Percentiles rank a stretch among this genome's conserved stretches.
Evolutionary conservation across 1,140 invertebrate genomes (phyloP).

Genomic region (Bombyx mandarina): DNA sequence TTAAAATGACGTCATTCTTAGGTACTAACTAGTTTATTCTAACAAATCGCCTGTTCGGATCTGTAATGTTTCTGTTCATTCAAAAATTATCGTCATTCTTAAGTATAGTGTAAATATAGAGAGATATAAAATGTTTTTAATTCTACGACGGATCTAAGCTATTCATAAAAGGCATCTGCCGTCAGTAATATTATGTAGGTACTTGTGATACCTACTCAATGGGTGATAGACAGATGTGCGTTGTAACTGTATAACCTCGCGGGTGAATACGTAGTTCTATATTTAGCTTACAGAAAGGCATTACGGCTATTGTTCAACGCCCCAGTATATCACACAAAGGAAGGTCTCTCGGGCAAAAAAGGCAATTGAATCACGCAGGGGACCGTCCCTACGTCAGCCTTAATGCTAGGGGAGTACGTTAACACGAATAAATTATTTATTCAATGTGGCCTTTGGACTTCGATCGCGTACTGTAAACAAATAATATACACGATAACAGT

Average conservation of each 20-base stretch:
- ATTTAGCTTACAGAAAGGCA: conserved; percentile 67
- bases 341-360: conserved; percentile 61
- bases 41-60: no score
- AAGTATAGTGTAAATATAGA: no score
- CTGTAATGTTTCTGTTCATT: no score
- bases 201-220: neutral
- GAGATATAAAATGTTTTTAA: no score
- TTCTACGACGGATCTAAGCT: no score
- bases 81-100: no score
- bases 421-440: conserved; percentile 36
- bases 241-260: conserved; percentile 27
- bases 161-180: no score
- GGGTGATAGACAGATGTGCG: conserved; percentile 44
- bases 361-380: conserved; percentile 55
- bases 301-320: conserved; percentile 53
- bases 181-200: no score
- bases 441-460: conserved; percentile 28
- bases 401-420: conserved; percentile 38
- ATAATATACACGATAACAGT: conserved; percentile 4
- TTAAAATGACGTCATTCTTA: no score
- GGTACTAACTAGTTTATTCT: no score
- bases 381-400: conserved; percentile 48
- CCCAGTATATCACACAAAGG: conserved; percentile 50
- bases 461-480: neutral
- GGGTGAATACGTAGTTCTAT: conserved; percentile 46